These are phyloP conservation scores for Drosophila vallismaia DNA, from an alignment of 2,888 invertebrate species.

Conservation along the genomic window DNA sequence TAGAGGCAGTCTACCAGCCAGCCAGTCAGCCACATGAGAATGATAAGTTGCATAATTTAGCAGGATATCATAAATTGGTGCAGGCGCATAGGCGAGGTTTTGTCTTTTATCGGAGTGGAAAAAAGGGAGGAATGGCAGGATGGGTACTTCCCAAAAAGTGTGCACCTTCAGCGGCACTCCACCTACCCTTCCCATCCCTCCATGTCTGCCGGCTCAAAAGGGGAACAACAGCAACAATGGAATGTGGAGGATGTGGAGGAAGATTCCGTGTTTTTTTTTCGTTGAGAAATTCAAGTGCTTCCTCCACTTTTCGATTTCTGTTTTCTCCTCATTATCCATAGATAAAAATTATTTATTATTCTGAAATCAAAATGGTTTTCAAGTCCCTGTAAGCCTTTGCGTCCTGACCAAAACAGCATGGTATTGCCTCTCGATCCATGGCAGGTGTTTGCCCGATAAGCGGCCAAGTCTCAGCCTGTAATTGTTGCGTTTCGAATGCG, in stretches of 20 bases:
- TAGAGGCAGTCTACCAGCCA: background rate
- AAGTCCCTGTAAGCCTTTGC: no score
- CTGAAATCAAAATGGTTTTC: no score
- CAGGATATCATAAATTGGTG: conserved; percentile 71
- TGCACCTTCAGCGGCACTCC: no score
- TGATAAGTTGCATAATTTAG: conserved; percentile 78
- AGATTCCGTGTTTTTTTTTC: conserved; percentile 7
- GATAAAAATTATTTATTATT: no score
- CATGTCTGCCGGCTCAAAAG: background rate
- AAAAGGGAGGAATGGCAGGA: no score
- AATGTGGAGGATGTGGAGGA: background rate
- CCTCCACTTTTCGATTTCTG: conserved; percentile 4
- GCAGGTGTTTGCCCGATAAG: conserved; percentile 39
- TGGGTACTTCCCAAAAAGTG: no score
- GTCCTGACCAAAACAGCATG: no score
- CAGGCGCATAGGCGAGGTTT: conserved; percentile 28
- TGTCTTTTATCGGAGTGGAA: conserved; percentile 42
- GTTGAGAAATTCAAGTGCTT: conserved; percentile 25
- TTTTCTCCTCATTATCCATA: background rate
- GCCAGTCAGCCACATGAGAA: conserved; percentile 28
- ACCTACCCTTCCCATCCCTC: no score
- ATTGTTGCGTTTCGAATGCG: conserved; percentile 28
- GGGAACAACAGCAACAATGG: background rate
- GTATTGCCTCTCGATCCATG: background rate
- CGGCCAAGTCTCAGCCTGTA: conserved; percentile 1